Percentiles rank a stretch among this genome's conserved stretches.
These are phyloP conservation scores for Epizoanthus ramosus DNA, from an alignment of 92 coral and sea anemone species.

Conservation along the genomic window DNA sequence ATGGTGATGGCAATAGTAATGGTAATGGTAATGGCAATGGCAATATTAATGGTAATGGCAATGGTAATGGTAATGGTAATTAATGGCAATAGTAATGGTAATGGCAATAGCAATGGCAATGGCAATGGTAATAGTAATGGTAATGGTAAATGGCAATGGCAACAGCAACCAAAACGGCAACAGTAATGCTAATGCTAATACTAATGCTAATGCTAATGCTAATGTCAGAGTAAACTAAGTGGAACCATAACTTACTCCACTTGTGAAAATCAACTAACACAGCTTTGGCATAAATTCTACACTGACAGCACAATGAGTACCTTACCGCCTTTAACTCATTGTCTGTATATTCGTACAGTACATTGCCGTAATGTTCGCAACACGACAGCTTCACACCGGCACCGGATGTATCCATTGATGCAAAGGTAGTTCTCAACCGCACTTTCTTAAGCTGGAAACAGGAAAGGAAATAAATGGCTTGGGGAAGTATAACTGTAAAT, in stretches of 20 bases:
- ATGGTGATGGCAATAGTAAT: background rate
- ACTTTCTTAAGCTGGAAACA: constrained; percentile 61
- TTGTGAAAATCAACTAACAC: too few relatives aligned
- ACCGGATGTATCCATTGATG: constrained; percentile 64
- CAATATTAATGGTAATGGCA: background rate
- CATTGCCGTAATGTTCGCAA: constrained; percentile 63
- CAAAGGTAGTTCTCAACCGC: constrained; percentile 63
- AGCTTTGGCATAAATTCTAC: background rate
- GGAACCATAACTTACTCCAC: too few relatives aligned
- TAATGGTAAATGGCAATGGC: background rate
- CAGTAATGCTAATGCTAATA: background rate
- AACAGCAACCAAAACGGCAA: background rate
- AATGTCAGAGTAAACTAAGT: too few relatives aligned
- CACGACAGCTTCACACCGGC: constrained; percentile 57
- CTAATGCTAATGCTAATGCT: background rate
- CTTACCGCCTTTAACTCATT: constrained; percentile 56
- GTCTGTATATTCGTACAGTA: constrained; percentile 54
- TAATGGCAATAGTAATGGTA: background rate
- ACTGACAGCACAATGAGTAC: background rate
- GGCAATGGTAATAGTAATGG: background rate
- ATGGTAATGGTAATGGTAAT: background rate
- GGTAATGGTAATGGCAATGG: background rate
- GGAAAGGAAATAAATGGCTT: background rate
- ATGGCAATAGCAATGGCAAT: background rate
- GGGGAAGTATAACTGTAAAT: too few relatives aligned